Evolutionary conservation across 2,113 vertebrate genomes (phyloP).

Genomic region (Polypterus bichir): DNA sequence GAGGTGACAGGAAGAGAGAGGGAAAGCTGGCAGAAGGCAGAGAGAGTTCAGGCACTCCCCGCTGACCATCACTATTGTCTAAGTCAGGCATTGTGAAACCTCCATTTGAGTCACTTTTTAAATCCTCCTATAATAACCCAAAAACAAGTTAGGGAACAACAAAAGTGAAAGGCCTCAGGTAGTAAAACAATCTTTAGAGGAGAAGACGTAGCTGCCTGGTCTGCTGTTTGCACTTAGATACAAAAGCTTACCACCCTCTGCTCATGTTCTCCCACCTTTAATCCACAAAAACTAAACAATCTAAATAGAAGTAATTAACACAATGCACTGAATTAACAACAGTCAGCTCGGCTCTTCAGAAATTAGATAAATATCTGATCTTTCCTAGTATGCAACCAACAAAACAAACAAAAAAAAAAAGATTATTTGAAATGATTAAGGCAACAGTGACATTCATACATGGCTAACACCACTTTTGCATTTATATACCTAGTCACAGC

Average conservation of each 20-base stretch:
- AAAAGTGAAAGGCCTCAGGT: slow-evolving; percentile 14
- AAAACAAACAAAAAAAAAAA: no score
- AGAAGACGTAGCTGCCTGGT: not conserved
- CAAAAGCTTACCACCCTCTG: slow-evolving; percentile 5
- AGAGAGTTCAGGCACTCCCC: slow-evolving; percentile 48
- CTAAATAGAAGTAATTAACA: no score
- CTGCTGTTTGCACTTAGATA: slow-evolving; percentile 2
- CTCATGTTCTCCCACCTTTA: not conserved
- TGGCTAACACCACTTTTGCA: no score
- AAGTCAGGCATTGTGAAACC: slow-evolving; percentile 35
- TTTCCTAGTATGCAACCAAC: no score
- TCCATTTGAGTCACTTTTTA: slow-evolving; percentile 20
- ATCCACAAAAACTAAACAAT: no score
- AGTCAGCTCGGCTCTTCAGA: no score
- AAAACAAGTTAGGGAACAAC: slow-evolving; percentile 15
- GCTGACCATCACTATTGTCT: slow-evolving; percentile 43
- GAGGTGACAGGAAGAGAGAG: slow-evolving; percentile 16
- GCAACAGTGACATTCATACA: no score
- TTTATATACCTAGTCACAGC: no score
- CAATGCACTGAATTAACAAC: no score
- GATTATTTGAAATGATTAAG: no score
- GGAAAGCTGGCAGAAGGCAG: slow-evolving; percentile 27
- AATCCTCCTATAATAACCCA: slow-evolving; percentile 23
- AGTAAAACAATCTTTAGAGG: slow-evolving; percentile 3
- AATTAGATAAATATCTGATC: no score